These are phyloP conservation scores for Cacatua alba DNA, from an alignment of 2,113 vertebrate species.

Conservation along the genomic window DNA sequence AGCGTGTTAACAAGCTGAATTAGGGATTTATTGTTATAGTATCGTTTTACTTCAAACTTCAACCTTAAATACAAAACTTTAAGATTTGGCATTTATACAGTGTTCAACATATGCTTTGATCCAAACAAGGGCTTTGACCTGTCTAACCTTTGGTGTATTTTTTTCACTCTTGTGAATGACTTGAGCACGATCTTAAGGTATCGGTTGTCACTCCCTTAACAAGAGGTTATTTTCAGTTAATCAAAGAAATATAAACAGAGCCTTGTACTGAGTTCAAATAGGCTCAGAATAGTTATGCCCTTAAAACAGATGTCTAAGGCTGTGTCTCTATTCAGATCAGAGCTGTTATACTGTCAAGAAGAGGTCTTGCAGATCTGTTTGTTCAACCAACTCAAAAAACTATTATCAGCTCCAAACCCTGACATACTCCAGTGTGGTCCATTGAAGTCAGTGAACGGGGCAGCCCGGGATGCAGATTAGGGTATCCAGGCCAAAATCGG, in stretches of 20 bases:
- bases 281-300: neutral
- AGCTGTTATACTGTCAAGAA: conserved; percentile 13
- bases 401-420: neutral
- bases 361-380: conserved; percentile 27
- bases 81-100: conserved; percentile 50
- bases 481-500: conserved; percentile 22
- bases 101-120: conserved; percentile 61
- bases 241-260: conserved; percentile 63
- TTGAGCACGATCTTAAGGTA: conserved; percentile 28
- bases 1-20: neutral
- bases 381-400: neutral
- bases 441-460: neutral
- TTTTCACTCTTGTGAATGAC: conserved; percentile 1
- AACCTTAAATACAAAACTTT: conserved; percentile 45
- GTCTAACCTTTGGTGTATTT: conserved; percentile 25
- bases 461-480: neutral
- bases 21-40: conserved; percentile 53
- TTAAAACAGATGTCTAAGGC: conserved; percentile 58
- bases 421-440: neutral
- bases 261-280: conserved; percentile 43
- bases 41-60: conserved; percentile 56
- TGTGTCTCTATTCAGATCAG: conserved; percentile 56
- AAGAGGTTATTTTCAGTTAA: conserved; percentile 69
- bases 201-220: conserved; percentile 56
- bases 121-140: conserved; percentile 61